phyloP scores from a whole-genome alignment of 2,797 vertebrate species.

The Crotalus adamanteus region DNA sequence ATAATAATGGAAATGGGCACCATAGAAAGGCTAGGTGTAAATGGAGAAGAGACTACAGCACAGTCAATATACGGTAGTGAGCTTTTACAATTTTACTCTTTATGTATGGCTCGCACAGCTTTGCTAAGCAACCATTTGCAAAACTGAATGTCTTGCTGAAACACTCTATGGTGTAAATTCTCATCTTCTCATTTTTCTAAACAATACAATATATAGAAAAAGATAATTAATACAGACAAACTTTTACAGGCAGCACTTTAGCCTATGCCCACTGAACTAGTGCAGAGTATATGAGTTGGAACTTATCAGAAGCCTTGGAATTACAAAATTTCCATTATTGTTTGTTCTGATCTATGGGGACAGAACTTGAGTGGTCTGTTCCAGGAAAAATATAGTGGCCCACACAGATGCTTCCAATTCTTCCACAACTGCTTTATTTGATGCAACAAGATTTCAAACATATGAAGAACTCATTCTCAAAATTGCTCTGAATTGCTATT shows the following conservation, averaged over 20 bases:
- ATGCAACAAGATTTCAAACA: not conserved
- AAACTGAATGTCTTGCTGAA: not conserved
- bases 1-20: not conserved
- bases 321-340: not conserved
- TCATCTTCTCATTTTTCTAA: not conserved
- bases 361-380: not conserved
- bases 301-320: not conserved
- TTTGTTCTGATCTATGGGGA: not conserved
- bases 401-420: not conserved
- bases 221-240: not conserved
- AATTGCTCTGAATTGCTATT: not conserved
- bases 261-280: not conserved
- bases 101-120: not conserved
- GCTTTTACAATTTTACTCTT: not conserved
- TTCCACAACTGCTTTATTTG: not conserved
- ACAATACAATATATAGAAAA: not conserved
- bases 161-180: not conserved
- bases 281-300: not conserved
- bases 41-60: not conserved
- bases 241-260: not conserved
- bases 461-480: not conserved
- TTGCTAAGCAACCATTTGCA: not conserved
- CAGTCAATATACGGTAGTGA: not conserved
- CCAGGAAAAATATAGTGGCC: not conserved
- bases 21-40: not conserved